Base-by-base conservation (phyloP, 2,888 invertebrate species). In the Drosophila pseudotakahashii region DNA sequence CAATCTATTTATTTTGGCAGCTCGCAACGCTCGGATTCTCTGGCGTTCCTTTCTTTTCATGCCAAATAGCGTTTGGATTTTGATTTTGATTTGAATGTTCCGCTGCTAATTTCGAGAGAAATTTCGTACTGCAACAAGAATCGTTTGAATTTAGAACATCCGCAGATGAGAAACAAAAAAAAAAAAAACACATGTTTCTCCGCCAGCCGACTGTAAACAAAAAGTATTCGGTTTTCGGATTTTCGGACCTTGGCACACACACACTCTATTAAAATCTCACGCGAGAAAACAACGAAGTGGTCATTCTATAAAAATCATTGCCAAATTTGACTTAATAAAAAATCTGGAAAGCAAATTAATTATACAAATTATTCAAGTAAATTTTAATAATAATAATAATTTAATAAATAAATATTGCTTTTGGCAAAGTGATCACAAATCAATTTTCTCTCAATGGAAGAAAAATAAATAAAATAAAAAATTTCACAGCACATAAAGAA, bases 1-100 rank as follows among this genome's bases (percentile, higher is more conserved):
- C 54, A 59, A 72, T 62, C 63, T 55, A 70, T 70, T 72, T 70
- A 62, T 70, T 71, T 72, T 70, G 70, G 70, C 70, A 70, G 54
- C 72, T 54, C 62, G 34, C 61, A 34, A 9, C 23, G 57, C 14
- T 47, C 26, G 39, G 23, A 42, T 16, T 68, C 36, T 34, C 47
- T 44, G 14, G 32, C 37, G 23, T 44, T 42, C 26, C 26, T 26
- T 39, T 30, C 32, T 37, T 36, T 67, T 47, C 50, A 51, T 41
- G 69, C 69, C 69, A 58, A 69, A 70, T 52, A 39, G 36, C 68
- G 50, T 48, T 41, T 32, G 48, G 57, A 55, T 44, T 37, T 51
- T 30, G 30, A 30, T 30, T 30, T 30, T 30, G 30, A 30, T 30
- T 30, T 36, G 4, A 41, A 48, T 36, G 32, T 51, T 30, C 34